Evolutionary conservation across 2,888 invertebrate species (phyloP), one percentile per base, ranked within the genome.

Genomic region (Melolontha melolontha): DNA sequence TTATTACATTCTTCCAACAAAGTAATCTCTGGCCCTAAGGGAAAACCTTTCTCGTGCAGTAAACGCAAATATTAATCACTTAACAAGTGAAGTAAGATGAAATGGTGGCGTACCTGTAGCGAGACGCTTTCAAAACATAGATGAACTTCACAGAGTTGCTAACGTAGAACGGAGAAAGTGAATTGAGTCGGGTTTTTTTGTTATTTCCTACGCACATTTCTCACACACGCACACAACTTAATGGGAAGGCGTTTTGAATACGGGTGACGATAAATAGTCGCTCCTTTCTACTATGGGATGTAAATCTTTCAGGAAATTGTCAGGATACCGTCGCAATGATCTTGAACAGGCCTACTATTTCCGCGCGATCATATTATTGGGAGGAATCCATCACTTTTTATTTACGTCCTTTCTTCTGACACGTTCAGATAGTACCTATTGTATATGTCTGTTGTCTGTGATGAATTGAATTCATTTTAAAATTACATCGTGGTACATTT

Each of bases 231-330:
- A 1, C 51, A 34, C 51, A 51, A 27, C 34, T 29, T 51, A 51
- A 51, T 51, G 51, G 51, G 51, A 29, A 29, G 12, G 12, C 29
- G 27, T 34, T 51, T 51, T 34, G 51, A 29, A 51, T 34, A 6
- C 34, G 51, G 34, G 34, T 51, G 51, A 51, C 51, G 34, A 51
- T 34, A 51, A 51, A 51, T 51, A 29, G 14, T 34, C 29, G 29
- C 27, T 51, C 51, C 10, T 29, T 51, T 51, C 51, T 7, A 51
- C 51, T 27, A 29, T 12, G 12, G 1, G 34, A 51, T 51, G 51
- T 51, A 51, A 51, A 51, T 51, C 51, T 51, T 51, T 51, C 51
- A 51, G 34, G 12, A 51, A 29, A 29, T 51, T 14, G 51, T 51
- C 34, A 51, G 22, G n/a, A 47, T 14, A 22, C 11, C 49, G 17